Conservation (phyloP, 2,888 invertebrate species). For the Erannis defoliaria region DNA sequence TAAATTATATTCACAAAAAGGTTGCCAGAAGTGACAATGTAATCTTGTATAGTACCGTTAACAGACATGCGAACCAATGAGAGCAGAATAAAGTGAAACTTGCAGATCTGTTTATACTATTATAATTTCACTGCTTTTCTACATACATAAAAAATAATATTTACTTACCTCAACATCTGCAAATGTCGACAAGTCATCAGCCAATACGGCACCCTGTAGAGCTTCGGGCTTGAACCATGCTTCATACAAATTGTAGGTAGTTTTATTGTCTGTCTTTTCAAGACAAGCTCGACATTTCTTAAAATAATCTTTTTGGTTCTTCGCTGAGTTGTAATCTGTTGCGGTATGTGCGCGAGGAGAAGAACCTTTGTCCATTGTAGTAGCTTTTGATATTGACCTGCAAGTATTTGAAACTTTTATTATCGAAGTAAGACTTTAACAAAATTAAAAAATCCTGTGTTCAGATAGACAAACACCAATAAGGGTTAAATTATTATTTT, state of each 20-base stretch:
- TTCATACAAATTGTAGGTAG: constrained; percentile 11
- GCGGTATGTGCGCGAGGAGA: neutral
- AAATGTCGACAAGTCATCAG: constrained; percentile 67
- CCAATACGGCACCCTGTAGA: constrained; percentile 66
- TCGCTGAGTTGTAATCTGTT: neutral
- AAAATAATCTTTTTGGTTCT: neutral
- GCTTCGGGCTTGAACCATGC: constrained; percentile 55
- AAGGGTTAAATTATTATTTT: no score
- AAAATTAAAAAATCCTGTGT: neutral
- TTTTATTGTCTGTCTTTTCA: constrained; percentile 48
- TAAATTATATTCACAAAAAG: no score
- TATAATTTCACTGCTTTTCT: no score
- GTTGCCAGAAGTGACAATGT: no score
- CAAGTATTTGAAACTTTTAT: neutral
- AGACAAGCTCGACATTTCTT: constrained; percentile 73
- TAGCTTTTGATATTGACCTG: neutral
- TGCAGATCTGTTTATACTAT: no score
- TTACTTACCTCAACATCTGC: constrained; percentile 65
- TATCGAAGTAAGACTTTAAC: neutral
- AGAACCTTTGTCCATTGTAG: neutral
- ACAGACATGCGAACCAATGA: no score
- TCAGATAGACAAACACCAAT: neutral
- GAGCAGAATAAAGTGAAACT: no score
- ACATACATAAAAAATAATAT: neutral
- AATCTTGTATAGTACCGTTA: no score